Conservation (phyloP, 2,888 invertebrate species). For the Tineola bisselliella region DNA sequence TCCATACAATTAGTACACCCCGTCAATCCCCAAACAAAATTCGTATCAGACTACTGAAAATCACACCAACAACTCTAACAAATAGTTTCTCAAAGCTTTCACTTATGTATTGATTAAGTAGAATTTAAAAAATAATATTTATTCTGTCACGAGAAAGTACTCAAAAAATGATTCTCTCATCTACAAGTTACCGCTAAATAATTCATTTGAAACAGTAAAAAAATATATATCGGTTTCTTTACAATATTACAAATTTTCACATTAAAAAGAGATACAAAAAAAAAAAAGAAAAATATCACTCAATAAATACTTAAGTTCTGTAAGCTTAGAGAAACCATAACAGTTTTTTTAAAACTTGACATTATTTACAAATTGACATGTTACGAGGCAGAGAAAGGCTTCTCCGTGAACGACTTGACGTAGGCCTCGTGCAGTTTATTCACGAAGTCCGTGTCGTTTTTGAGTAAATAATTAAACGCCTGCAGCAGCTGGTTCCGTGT, state of each 20-base stretch:
- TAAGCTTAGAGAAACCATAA: not conserved
- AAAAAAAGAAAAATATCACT: not conserved
- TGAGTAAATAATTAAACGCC: slow-evolving; percentile 86
- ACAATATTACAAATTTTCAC: no score
- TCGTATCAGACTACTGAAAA: not conserved
- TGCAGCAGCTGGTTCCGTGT: slow-evolving; percentile 90
- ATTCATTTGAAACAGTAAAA: no score
- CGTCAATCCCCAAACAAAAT: no score
- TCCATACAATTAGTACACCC: no score
- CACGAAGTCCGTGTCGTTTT: slow-evolving; percentile 88
- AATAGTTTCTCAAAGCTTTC: not conserved
- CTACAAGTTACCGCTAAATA: no score
- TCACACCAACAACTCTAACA: not conserved
- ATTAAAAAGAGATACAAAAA: no score
- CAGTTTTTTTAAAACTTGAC: not conserved
- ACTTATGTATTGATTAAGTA: not conserved
- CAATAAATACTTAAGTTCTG: not conserved
- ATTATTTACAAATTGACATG: slow-evolving; percentile 14
- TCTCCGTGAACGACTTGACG: slow-evolving; percentile 83
- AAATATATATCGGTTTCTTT: no score
- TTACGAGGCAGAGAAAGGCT: slow-evolving; percentile 61
- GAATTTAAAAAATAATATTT: no score
- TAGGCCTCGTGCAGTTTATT: slow-evolving; percentile 92
- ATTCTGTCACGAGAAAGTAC: no score
- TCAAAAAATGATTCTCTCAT: no score